phyloP scores from a whole-genome alignment of 2,888 invertebrate genomes.

The Euzophera pinguis region DNA sequence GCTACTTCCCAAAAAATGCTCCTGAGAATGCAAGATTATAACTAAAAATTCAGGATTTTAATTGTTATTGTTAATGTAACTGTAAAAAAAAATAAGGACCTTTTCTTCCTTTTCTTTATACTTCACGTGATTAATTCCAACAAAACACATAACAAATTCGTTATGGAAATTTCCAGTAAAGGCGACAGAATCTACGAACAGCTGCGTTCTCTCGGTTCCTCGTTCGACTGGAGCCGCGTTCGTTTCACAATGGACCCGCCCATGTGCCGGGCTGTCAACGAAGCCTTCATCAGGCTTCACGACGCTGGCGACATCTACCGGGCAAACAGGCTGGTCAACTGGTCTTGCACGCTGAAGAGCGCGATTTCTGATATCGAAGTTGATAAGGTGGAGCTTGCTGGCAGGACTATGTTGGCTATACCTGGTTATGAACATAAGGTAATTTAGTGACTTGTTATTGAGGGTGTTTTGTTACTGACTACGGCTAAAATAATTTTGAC shows the following conservation, averaged over 20 bases:
- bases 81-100: too few species aligned
- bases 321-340: conserved; percentile 95
- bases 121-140: too few species aligned
- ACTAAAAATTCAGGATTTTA: too few species aligned
- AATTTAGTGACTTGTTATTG: not conserved
- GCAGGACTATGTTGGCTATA: conserved; percentile 91
- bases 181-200: conserved; percentile 89
- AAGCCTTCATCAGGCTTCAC: conserved; percentile 95
- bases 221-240: conserved; percentile 96
- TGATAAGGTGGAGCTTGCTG: conserved; percentile 94
- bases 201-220: conserved; percentile 91
- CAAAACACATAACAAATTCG: too few species aligned
- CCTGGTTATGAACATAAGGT: conserved; percentile 93
- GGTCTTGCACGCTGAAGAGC: conserved; percentile 97
- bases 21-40: too few species aligned
- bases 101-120: too few species aligned
- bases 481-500: too few species aligned
- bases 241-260: conserved; percentile 98
- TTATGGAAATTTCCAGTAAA: conserved; percentile 77
- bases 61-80: too few species aligned
- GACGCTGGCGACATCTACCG: conserved; percentile 94
- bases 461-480: not conserved
- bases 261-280: conserved; percentile 92
- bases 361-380: conserved; percentile 99
- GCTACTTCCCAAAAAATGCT: too few species aligned